Conservation (phyloP, 2,888 invertebrate genomes). For the Polyploca ridens region DNA sequence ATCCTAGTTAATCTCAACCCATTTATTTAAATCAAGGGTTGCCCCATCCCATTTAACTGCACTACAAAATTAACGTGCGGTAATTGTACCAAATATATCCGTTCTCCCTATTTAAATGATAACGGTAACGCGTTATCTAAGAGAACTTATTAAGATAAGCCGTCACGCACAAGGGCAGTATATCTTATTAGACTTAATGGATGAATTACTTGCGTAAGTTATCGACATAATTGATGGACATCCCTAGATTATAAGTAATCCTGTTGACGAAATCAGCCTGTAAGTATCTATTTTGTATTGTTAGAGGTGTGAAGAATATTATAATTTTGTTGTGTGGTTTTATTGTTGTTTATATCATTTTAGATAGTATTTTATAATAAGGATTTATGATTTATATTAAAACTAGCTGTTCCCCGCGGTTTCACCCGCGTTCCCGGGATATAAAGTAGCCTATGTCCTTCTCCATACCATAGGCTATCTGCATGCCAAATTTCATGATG, state of each 20-base stretch:
- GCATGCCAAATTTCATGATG: too few species aligned
- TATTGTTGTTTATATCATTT: too few species aligned
- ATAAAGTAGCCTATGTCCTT: too few species aligned
- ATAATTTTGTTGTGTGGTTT: too few species aligned
- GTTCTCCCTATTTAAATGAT: constrained; percentile 40
- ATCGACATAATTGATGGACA: constrained; percentile 73
- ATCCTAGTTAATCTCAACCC: neutral
- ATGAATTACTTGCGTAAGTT: constrained; percentile 65
- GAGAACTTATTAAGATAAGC: constrained; percentile 82
- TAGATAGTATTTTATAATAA: too few species aligned
- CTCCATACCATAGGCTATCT: too few species aligned
- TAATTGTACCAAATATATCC: constrained; percentile 42
- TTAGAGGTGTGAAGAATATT: too few species aligned
- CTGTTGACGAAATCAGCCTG: constrained; percentile 55
- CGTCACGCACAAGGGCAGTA: constrained; percentile 65
- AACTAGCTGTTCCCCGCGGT: too few species aligned
- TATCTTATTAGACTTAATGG: constrained; percentile 62
- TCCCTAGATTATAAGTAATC: constrained; percentile 74
- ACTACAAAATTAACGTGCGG: constrained; percentile 28
- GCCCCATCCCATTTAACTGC: constrained; percentile 11
- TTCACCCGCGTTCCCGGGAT: too few species aligned
- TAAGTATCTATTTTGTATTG: too few species aligned
- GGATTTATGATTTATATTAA: too few species aligned
- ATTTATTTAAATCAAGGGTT: constrained; percentile 1
- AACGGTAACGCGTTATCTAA: constrained; percentile 63